These are phyloP conservation scores for Dendrocopos noguchii DNA, from an alignment of 2,113 vertebrate genomes.

Conservation along the genomic window DNA sequence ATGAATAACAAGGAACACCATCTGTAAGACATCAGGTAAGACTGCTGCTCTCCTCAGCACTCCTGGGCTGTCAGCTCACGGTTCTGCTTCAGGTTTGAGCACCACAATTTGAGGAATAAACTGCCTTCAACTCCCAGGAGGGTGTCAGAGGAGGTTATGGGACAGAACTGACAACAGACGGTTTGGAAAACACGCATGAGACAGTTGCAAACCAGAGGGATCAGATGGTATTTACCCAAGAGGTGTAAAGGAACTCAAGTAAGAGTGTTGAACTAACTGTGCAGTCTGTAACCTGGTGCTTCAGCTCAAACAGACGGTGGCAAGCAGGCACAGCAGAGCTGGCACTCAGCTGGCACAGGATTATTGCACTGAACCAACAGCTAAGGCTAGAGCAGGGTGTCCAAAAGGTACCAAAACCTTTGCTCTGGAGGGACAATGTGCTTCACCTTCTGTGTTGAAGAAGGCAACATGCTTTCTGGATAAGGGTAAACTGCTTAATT, in stretches of 20 bases:
- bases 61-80: background rate
- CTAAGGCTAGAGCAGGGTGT: background rate
- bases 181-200: slow-evolving; percentile 16
- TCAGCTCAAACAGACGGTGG: background rate
- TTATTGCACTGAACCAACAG: background rate
- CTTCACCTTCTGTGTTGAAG: background rate
- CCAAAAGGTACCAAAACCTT: background rate
- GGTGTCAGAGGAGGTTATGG: slow-evolving; percentile 23
- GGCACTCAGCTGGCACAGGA: background rate
- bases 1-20: background rate
- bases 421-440: background rate
- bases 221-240: slow-evolving; percentile 62
- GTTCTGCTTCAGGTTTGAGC: background rate
- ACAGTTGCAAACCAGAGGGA: background rate
- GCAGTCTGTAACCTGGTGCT: slow-evolving; percentile 33
- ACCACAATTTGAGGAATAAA: background rate
- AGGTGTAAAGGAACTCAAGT: slow-evolving; percentile 31
- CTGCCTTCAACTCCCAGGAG: background rate
- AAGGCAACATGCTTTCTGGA: background rate
- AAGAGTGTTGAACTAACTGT: background rate
- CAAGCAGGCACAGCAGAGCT: background rate
- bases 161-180: slow-evolving; percentile 26
- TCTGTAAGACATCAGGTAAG: slow-evolving; percentile 17
- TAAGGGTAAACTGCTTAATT: background rate
- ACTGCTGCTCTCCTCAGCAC: background rate